Evolutionary conservation across 2,113 vertebrate species (phyloP), one percentile per base, ranked within the genome.

Genomic region (Plecturocebus donacophilus): DNA sequence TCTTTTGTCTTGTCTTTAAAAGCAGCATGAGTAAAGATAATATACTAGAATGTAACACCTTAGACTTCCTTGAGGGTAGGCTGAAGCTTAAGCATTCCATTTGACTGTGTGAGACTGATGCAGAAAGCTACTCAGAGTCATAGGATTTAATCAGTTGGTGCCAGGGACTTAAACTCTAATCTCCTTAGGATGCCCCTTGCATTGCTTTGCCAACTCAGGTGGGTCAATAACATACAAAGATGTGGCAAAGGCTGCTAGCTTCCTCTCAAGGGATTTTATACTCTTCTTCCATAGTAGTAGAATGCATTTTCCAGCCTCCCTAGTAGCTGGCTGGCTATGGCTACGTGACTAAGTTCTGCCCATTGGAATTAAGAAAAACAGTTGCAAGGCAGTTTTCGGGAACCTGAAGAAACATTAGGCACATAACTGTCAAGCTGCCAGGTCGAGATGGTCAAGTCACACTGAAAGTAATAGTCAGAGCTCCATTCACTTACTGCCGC

Each of bases 1-100:
- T 56, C 21, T 68, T 94, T 47, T 85, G 12, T 66, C 20, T 38
- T 73, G 30, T 95, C 89, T 91, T 97, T 91, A 14, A 58, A 84
- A 88, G 81, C 80, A 68, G 17, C 40, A 58, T 30, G 1, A 85
- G 32, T 30, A 52, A 38, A 11, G 58, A 54, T 54, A 94, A 76
- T 32, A 61, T 52, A 73, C 20, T 54, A 54, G 61, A 90, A 14
- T 77, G 21, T 42, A 49, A 21, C 80, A 77, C 56, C 32, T 38
- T 27, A 27, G 38, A 16, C 21, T 49, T 38, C 35, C 27, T 64
- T 6, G 58, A 35, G 42, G 30, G 16, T 23, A 82, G 23, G 40
- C 20, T 76, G 32, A 86, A 82, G 10, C 23, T 38, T 42, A 80
- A 76, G 16, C 19, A 38, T 20, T 54, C 38, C 86, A 70, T 87